Evolutionary conservation across 1,140 invertebrate species (phyloP).

Genomic region (Hesperophylax magnus): DNA sequence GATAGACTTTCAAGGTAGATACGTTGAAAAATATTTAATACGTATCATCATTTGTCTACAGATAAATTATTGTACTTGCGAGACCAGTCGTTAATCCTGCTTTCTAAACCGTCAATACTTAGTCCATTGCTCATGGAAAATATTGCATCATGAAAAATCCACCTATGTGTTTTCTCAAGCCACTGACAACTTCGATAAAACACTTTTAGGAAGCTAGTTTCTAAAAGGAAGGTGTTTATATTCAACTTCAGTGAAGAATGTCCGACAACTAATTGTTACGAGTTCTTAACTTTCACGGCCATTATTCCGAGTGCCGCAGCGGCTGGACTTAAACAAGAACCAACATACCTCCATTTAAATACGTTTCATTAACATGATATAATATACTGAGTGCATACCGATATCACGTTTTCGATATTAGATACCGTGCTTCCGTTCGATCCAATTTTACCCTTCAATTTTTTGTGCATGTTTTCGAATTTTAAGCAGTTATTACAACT

Average conservation of each 20-base stretch:
- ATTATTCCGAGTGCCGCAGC: background rate
- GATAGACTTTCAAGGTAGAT: background rate
- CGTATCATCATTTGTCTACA: background rate
- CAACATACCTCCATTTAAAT: background rate
- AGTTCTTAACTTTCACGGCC: slow-evolving; percentile 49
- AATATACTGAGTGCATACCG: background rate
- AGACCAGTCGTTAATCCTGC: slow-evolving; percentile 29
- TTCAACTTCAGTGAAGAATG: slow-evolving; percentile 21
- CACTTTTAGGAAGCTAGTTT: slow-evolving; percentile 4
- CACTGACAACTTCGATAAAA: slow-evolving; percentile 2
- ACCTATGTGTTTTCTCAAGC: background rate
- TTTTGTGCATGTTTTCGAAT: slow-evolving; percentile 16
- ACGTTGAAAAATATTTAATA: background rate
- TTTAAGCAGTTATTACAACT: too few species aligned
- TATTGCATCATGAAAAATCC: slow-evolving; percentile 12
- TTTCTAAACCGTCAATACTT: slow-evolving; percentile 27
- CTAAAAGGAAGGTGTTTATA: slow-evolving; percentile 13
- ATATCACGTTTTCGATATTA: background rate
- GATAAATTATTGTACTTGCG: background rate
- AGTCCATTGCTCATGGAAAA: slow-evolving; percentile 4
- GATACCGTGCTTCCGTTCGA: slow-evolving; percentile 9
- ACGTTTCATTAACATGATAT: slow-evolving; percentile 25
- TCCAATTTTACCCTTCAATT: background rate
- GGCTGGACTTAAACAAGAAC: background rate
- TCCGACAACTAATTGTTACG: slow-evolving; percentile 38